Percentiles rank a stretch among this genome's conserved stretches.
These are phyloP conservation scores for Drosophila miranda DNA, from an alignment of 1,140 invertebrate species.

Conservation along the genomic window DNA sequence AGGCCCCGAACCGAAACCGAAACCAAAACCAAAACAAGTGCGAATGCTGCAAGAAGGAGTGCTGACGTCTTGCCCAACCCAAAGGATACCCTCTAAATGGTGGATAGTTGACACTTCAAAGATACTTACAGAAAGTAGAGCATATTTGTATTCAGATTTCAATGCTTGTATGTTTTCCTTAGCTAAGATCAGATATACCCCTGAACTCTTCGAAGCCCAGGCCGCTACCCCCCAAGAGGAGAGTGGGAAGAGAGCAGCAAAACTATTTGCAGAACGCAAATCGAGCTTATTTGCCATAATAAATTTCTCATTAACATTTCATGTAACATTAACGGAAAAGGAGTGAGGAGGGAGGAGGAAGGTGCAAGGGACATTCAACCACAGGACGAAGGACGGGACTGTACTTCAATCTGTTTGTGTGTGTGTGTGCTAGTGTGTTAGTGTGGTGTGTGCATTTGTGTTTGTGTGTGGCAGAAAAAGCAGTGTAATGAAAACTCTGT, in stretches of 20 bases:
- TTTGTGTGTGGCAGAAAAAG: constrained; percentile 7
- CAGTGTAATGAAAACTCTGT: constrained; percentile 37
- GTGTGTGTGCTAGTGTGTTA: constrained; percentile 6
- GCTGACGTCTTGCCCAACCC: too few species aligned
- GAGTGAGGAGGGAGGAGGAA: background rate
- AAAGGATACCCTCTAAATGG: too few species aligned
- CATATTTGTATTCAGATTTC: too few species aligned
- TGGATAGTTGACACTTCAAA: too few species aligned
- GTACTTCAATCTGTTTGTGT: background rate
- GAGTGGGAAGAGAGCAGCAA: background rate
- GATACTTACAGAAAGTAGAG: too few species aligned
- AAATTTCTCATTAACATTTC: constrained; percentile 65
- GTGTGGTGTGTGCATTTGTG: background rate
- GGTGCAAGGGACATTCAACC: background rate
- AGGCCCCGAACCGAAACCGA: too few species aligned
- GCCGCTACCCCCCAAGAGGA: background rate
- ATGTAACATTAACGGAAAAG: constrained; percentile 41
- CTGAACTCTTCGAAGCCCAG: too few species aligned
- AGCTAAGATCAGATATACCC: too few species aligned
- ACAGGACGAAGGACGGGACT: too few species aligned
- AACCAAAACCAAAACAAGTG: background rate
- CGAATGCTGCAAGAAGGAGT: too few species aligned
- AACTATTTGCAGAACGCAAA: constrained; percentile 42
- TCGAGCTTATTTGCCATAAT: constrained; percentile 62
- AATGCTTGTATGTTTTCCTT: too few species aligned